These are phyloP conservation scores for Oncorhynchus kisutch DNA, from an alignment of 2,113 vertebrate genomes.

Conservation along the genomic window DNA sequence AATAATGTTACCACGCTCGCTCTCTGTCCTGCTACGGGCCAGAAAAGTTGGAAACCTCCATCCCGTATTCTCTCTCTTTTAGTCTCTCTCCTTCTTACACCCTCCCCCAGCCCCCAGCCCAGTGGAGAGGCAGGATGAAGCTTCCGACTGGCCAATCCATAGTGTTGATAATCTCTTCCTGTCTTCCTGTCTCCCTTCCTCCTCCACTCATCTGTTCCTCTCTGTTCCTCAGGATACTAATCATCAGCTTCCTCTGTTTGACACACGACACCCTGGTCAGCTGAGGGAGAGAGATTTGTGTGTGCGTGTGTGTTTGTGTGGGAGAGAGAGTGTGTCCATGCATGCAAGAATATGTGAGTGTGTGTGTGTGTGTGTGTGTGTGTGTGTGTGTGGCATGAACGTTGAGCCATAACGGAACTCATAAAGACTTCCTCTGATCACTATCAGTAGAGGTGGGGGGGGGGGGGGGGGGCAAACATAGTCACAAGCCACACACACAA, in stretches of 20 bases:
- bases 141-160: constrained; percentile 35
- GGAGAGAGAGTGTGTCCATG: constrained; percentile 22
- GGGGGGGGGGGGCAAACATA: constrained; percentile 38
- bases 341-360: constrained; percentile 4
- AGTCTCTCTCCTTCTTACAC: constrained; percentile 6
- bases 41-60: constrained; percentile 8
- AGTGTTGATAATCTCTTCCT: constrained; percentile 48
- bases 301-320: neutral
- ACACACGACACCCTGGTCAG: constrained; percentile 32
- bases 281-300: neutral
- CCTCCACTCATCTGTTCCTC: neutral
- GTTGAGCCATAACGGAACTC: constrained; percentile 63
- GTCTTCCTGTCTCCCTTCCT: constrained; percentile 19
- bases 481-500: constrained; percentile 31
- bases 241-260: constrained; percentile 64
- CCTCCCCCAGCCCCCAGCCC: neutral
- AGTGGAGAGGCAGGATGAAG: constrained; percentile 15
- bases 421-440: constrained; percentile 64
- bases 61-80: constrained; percentile 19
- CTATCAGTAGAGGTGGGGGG: constrained; percentile 51
- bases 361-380: constrained; percentile 7
- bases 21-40: constrained; percentile 7
- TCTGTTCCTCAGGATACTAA: constrained; percentile 62
- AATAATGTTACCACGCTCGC: neutral
- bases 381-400: constrained; percentile 38